Percentiles rank a stretch among this genome's conserved stretches.
phyloP scores from a whole-genome alignment of 1,140 invertebrate genomes.

The Hyles vespertilio region DNA sequence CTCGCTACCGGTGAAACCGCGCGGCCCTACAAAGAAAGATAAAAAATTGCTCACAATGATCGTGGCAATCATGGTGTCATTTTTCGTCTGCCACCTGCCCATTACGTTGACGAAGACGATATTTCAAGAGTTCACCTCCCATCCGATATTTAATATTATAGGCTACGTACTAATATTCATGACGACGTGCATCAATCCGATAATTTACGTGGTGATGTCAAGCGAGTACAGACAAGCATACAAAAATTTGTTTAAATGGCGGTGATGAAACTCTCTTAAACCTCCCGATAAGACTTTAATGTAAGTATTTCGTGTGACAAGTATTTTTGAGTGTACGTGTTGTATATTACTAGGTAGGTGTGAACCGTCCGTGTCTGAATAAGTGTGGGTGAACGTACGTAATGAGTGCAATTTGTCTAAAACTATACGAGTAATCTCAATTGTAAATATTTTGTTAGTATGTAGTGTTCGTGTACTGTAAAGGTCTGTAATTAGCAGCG shows the following conservation, averaged over 20 bases:
- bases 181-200: slow-evolving; percentile 89
- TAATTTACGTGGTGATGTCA: slow-evolving; percentile 92
- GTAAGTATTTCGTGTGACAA: too few species aligned
- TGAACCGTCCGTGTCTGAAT: slow-evolving; percentile 18
- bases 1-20: slow-evolving; percentile 55
- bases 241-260: slow-evolving; percentile 84
- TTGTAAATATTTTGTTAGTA: too few species aligned
- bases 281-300: too few species aligned
- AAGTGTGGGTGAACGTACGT: neutral
- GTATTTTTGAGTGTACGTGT: too few species aligned
- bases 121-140: slow-evolving; percentile 77
- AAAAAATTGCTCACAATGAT: slow-evolving; percentile 89
- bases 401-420: too few species aligned
- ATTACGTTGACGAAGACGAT: slow-evolving; percentile 85
- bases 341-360: slow-evolving; percentile 10
- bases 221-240: slow-evolving; percentile 90
- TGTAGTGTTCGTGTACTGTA: too few species aligned
- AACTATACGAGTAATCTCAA: too few species aligned
- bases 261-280: slow-evolving; percentile 28
- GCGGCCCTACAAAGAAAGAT: slow-evolving; percentile 84
- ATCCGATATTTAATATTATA: slow-evolving; percentile 81
- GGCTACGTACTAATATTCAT: slow-evolving; percentile 88
- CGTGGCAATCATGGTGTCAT: slow-evolving; percentile 87
- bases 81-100: slow-evolving; percentile 87
- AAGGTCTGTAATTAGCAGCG: too few species aligned